Conservation (phyloP, 1,140 invertebrate species). For the Conus betulinus region DNA sequence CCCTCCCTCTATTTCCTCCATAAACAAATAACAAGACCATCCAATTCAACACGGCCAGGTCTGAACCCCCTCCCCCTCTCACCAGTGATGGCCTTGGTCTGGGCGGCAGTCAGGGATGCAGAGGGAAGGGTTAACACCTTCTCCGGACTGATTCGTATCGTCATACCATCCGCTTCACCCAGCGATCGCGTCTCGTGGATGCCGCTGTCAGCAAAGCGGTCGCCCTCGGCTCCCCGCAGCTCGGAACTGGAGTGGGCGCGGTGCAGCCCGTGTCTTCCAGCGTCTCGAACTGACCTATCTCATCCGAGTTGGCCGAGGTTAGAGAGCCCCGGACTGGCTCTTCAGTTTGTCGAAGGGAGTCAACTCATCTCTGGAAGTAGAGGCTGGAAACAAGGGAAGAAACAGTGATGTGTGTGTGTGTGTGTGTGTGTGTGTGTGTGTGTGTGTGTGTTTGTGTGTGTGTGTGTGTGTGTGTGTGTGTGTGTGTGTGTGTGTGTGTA, state of each 20-base stretch:
- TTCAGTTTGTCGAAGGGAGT: conserved; percentile 37
- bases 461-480: no score
- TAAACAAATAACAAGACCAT: not conserved
- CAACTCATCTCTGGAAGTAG: conserved; percentile 20
- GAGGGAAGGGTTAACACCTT: conserved; percentile 69
- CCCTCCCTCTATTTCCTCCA: no score
- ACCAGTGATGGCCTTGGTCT: conserved; percentile 75
- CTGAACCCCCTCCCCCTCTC: not conserved
- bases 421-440: no score
- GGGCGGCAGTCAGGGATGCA: conserved; percentile 70
- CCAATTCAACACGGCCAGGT: not conserved
- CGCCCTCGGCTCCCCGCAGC: conserved; percentile 33
- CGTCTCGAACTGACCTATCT: conserved; percentile 49
- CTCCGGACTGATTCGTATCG: conserved; percentile 68
- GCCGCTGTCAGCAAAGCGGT: conserved; percentile 53
- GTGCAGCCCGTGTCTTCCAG: conserved; percentile 36
- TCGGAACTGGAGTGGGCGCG: conserved; percentile 59
- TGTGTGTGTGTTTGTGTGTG: not conserved
- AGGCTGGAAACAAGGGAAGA: not conserved
- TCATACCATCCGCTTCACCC: conserved; percentile 58
- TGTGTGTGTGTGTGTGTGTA: not conserved
- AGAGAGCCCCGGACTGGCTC: conserved; percentile 56
- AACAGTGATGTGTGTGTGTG: not conserved
- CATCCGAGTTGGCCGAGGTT: conserved; percentile 50
- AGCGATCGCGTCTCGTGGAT: conserved; percentile 58